Percentiles rank a stretch among this genome's conserved stretches.
Evolutionary conservation across 2,888 invertebrate species (phyloP).

Genomic region (Chymomyza fuscimana): DNA sequence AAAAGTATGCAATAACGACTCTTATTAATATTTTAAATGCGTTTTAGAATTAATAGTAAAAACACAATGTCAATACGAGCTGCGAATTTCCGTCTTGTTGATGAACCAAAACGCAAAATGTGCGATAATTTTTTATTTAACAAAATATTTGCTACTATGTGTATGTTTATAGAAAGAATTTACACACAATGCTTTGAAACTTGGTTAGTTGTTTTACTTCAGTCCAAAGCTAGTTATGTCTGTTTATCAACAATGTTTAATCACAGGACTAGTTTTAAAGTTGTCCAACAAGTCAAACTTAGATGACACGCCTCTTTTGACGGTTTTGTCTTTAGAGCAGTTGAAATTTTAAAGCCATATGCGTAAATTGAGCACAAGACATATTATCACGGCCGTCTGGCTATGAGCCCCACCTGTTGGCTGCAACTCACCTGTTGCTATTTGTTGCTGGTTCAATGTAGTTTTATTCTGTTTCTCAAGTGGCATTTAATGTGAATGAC

Average conservation of each 20-base stretch:
- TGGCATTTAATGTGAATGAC: conserved; percentile 41
- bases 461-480: conserved; percentile 48
- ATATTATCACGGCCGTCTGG: background rate
- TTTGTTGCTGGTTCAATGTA: conserved; percentile 2
- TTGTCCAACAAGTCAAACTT: background rate
- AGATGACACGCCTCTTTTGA: background rate
- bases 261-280: conserved; percentile 11
- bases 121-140: background rate
- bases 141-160: background rate
- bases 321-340: background rate
- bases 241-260: conserved; percentile 12
- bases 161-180: background rate
- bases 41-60: background rate
- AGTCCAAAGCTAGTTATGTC: background rate
- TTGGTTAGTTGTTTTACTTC: conserved; percentile 10
- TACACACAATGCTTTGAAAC: conserved; percentile 14
- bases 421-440: background rate
- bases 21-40: background rate
- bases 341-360: background rate
- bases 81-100: conserved; percentile 3
- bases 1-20: background rate
- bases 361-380: background rate
- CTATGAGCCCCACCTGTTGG: background rate
- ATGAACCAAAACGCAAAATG: conserved; percentile 25
- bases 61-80: background rate